Conservation (phyloP, 2,113 vertebrate species). For the Tenebrosternarchus preto region DNA sequence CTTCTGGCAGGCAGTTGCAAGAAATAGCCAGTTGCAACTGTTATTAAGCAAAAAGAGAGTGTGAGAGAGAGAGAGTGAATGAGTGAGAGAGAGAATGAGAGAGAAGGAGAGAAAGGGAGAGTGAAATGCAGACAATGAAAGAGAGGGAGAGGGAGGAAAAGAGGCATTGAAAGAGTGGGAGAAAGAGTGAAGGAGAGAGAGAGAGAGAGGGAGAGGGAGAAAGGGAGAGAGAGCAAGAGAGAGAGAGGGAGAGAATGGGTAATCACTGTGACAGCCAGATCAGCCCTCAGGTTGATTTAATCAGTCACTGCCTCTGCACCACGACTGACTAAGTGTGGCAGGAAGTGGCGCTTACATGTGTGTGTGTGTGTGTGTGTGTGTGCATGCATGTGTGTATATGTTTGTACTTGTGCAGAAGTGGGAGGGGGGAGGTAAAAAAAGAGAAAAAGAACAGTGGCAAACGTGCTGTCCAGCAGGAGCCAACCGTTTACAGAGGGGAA, state of each 20-base stretch:
- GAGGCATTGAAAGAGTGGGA: background rate
- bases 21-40: constrained; percentile 41
- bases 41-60: constrained; percentile 31
- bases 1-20: constrained; percentile 46
- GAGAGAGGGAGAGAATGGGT: constrained; percentile 40
- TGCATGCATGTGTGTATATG: background rate
- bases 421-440: background rate
- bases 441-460: constrained; percentile 38
- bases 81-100: constrained; percentile 8
- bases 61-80: constrained; percentile 11
- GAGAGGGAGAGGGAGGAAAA: too few species aligned
- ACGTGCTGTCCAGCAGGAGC: constrained; percentile 3
- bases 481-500: constrained; percentile 16
- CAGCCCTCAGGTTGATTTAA: constrained; percentile 55
- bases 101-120: background rate
- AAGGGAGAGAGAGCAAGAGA: constrained; percentile 16
- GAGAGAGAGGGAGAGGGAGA: background rate
- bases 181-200: too few species aligned
- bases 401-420: constrained; percentile 2
- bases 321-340: constrained; percentile 37
- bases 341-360: constrained; percentile 20
- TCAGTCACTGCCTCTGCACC: constrained; percentile 41
- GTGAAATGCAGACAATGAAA: too few species aligned
- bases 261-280: constrained; percentile 53
- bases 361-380: constrained; percentile 18